Evolutionary conservation across 2,888 invertebrate genomes (phyloP), one percentile per base, ranked within the genome.

Genomic region (Agrenia bidenticulata): DNA sequence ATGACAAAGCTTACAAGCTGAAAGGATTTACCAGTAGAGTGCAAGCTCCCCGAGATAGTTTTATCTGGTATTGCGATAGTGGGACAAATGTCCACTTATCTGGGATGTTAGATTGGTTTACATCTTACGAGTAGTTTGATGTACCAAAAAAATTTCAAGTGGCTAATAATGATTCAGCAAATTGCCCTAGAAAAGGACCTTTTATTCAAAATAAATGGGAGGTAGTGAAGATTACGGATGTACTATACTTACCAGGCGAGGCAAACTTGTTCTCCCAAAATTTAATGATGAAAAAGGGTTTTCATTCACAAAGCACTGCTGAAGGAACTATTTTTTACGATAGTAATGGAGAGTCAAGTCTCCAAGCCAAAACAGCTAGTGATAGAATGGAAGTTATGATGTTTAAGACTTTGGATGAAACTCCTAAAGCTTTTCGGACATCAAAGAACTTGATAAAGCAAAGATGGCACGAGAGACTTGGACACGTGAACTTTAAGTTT

Each of bases 261-360:
- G 59, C 61, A 1, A 65, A 65, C 45, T 53, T 70, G 0, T 56
- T 70, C 54, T 70, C 70, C 4, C 67, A 70, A 54, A 65, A 67
- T 19, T 42, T 63, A 1, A 42, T 70, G 54, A 2, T 67, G 2
- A 41, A 45, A 7, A 67, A 65, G 37, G 70, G 70, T 24, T 63
- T 56, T 13, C 42, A 60, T 26, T 64, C 67, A 1, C 4, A 0
- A 0, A 69, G 66, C 32, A 55, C n/a, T 51, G 42, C 45, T 13
- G 21, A 13, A 4, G 55, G 57, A 2, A 13, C 13, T 7, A 55
- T 66, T 0, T n/a, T 45, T 0, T 70, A 53, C 57, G 32, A 24
- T 23, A 54, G 49, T 11, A 39, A 67, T 21, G 59, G 62, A 1
- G 37, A 45, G 1, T 53, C 57, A 11, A 57, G 50, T 13, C 7